A percentile compares a stretch with the other conserved stretches of the same genome.
These are phyloP conservation scores for Lissocephala sabroskyi DNA, from an alignment of 2,888 invertebrate genomes.

Conservation along the genomic window DNA sequence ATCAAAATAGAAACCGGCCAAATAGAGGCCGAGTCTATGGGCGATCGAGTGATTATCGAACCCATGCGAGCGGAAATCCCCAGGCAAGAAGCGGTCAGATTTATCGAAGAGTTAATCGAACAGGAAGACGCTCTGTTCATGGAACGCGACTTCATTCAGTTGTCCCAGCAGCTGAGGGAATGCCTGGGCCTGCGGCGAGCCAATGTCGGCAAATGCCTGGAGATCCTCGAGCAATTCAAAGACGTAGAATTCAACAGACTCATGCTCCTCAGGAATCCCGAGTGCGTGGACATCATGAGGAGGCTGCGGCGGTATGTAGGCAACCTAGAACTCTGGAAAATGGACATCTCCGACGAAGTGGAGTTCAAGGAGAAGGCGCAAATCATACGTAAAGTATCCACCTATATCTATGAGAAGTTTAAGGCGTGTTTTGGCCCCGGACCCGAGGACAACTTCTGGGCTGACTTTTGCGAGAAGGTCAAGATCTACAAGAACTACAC, in stretches of 20 bases:
- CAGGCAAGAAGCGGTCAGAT: conserved; percentile 61
- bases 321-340: conserved; percentile 83
- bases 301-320: conserved; percentile 85
- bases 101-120: conserved; percentile 65
- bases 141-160: conserved; percentile 66
- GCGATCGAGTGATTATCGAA: conserved; percentile 77
- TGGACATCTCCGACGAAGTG: conserved; percentile 76
- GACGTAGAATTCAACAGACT: conserved; percentile 75
- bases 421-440: conserved; percentile 75
- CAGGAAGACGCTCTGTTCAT: conserved; percentile 67
- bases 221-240: conserved; percentile 78
- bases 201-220: conserved; percentile 81
- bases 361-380: conserved; percentile 80
- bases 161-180: conserved; percentile 66
- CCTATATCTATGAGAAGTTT: conserved; percentile 72
- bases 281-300: conserved; percentile 84
- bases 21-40: conserved; percentile 75
- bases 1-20: conserved; percentile 77
- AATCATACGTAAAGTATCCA: conserved; percentile 80
- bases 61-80: conserved; percentile 68
- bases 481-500: conserved; percentile 80
- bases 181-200: conserved; percentile 74
- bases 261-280: conserved; percentile 87
- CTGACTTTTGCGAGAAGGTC: conserved; percentile 80
- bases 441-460: conserved; percentile 80